Conservation (phyloP, 2,113 vertebrate genomes). For the Daubentonia madagascariensis region DNA sequence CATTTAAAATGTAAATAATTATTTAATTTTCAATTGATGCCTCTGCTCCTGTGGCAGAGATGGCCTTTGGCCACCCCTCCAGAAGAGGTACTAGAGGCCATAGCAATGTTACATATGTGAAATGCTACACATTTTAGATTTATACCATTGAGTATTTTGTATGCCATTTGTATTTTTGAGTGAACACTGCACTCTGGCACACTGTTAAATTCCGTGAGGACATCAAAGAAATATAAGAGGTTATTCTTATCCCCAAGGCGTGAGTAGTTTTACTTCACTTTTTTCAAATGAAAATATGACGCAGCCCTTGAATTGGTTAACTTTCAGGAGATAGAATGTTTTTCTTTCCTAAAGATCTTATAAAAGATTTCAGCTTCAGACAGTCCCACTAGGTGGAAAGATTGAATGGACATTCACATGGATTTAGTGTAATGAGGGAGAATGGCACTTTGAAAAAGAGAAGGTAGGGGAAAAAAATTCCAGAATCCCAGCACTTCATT, state of each 20-base stretch:
- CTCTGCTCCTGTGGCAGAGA: neutral
- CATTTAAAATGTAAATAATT: conserved; percentile 9
- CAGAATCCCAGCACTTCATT: neutral
- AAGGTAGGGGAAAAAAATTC: neutral
- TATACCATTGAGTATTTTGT: neutral
- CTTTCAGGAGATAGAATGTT: neutral
- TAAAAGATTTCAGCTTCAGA: neutral
- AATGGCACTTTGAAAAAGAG: neutral
- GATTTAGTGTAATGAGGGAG: neutral
- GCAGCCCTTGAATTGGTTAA: neutral
- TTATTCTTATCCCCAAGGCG: neutral
- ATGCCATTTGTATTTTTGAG: neutral
- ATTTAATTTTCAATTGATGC: neutral
- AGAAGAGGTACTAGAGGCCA: neutral
- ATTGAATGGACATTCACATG: neutral
- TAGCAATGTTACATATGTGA: neutral
- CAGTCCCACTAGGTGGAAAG: neutral
- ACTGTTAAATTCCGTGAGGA: neutral
- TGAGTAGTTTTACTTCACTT: neutral
- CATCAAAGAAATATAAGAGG: neutral
- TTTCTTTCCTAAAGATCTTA: neutral
- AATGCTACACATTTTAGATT: neutral
- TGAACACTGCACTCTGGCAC: neutral
- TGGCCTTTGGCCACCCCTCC: neutral
- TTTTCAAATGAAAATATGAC: conserved; percentile 19